phyloP scores from a whole-genome alignment of 2,113 vertebrate species.

The Melanerpes aurifrons region DNA sequence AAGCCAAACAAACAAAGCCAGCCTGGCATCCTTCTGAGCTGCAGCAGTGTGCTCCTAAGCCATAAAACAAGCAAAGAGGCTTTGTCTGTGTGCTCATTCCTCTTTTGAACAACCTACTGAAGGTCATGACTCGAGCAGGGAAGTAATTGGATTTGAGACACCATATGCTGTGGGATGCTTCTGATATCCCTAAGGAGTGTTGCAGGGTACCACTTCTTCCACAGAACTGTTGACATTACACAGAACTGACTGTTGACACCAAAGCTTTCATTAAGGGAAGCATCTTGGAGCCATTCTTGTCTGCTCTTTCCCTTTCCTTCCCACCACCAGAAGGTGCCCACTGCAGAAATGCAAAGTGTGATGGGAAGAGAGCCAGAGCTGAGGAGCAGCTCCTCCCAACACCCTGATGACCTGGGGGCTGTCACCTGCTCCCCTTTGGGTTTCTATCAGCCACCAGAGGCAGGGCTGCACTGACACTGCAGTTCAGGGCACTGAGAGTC shows the following conservation, averaged over 20 bases:
- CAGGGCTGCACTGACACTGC: too few relatives aligned
- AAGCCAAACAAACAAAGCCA: not conserved
- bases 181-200: conserved; percentile 35
- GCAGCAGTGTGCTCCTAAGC: not conserved
- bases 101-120: conserved; percentile 7
- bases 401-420: too few relatives aligned
- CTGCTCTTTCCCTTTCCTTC: not conserved
- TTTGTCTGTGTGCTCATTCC: not conserved
- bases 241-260: not conserved
- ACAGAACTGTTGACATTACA: conserved; percentile 19
- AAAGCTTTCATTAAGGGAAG: conserved; percentile 18
- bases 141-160: conserved; percentile 58
- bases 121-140: conserved; percentile 58
- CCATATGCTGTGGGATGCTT: conserved; percentile 41
- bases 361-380: too few relatives aligned
- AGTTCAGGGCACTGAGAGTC: too few relatives aligned
- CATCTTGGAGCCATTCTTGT: not conserved
- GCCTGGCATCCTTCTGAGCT: not conserved
- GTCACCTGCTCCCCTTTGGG: too few relatives aligned
- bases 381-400: too few relatives aligned
- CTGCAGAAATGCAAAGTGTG: not conserved
- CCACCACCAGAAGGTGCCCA: not conserved
- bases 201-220: not conserved
- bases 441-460: too few relatives aligned
- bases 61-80: not conserved